Evolutionary conservation across 1,140 invertebrate genomes (phyloP), one percentile per base, ranked within the genome.

Genomic region (Ceratosolen fusciceps): DNA sequence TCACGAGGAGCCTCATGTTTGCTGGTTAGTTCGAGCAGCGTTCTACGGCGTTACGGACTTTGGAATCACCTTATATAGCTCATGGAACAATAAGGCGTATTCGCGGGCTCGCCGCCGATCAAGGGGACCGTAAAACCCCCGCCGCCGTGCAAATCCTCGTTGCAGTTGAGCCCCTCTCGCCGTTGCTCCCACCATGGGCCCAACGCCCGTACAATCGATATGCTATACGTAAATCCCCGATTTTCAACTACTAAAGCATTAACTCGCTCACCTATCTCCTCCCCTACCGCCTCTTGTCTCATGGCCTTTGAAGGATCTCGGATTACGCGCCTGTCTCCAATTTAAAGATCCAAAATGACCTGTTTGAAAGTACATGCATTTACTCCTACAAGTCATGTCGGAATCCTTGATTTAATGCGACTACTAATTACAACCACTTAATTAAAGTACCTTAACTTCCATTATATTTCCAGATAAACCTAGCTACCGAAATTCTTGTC

Each of bases 1-100:
- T 88, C 85, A 88, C 87, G 47, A 88, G 82, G 83, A 85, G 83
- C 81, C 83, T 87, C 87, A 87, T 88, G 85, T 84, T 87, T 81
- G 83, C 80, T 77, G 84, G 62, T 81, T 84, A 80, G 83, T 83
- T 79, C 68, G 62, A 70, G 83, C 34, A 70, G 84, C 83, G 84
- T 86, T 86, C 83, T 88, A 84, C 84, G 86, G 70, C 73, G 74
- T 71, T 74, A 71, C 71, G 71, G 77, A 74, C 68, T 34, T 29
- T 73, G 70, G 74, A 54, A 80, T 82, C 83, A 85, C 83, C 76
- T 88, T 88, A 87, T 88, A 88, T 88, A 88, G 86, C 79, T 75
- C 80, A 73, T 62, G 84, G 77, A 83, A 85, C 85, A 86, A 84
- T 86, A 84, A 77, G 47, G 80, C 74, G 76, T 80, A 80, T 74